Base-by-base conservation (phyloP, 2,797 vertebrate species). In the Botia kubotai region DNA sequence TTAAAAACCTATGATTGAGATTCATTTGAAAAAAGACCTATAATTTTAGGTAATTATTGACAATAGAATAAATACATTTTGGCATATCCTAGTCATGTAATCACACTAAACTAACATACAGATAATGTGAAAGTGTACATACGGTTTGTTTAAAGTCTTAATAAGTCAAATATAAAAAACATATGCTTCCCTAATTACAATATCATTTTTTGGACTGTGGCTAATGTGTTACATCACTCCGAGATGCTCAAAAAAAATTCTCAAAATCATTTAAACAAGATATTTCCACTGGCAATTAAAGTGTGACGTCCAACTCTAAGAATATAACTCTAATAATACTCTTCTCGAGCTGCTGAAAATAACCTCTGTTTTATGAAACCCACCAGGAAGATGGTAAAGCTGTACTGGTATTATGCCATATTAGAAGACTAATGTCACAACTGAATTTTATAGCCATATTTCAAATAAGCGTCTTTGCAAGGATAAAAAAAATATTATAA, bases 271-370 rank as follows among this genome's bases (percentile, higher is more conserved):
- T 62, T 14, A 5, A 13, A 62, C 13, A 26, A 1, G 11, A 62
- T 62, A 26, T 26, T 62, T 26, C 58, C 19, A 13, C 11, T 6
- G 23, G 2, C 10, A 60, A 60, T 11, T 23, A 6, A 62, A 63
- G 14, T 63, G 29, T 36, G 60, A 63, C 60, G 26, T 63, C 6
- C 14, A 36, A 3, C 23, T 65, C 62, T 23, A 71, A 23, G 26
- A 23, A 29, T 26, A 29, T 71, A 50, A 17, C 13, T 48, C 43
- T 50, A 50, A 46, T 29, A 53, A 29, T 65, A 39, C 66, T 33
- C 19, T 73, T 81, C 16, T 36, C 48, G 3, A 12, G 33, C 17
- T 69, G 52, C 53, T 21, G 75, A 65, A 81, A 77, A 78, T 78
- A 75, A 21, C 70, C 70, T 19, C 70, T 50, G 50, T 70, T 50